Base-by-base conservation (phyloP, 2,113 vertebrate genomes). In the Hippopotamus amphibius region DNA sequence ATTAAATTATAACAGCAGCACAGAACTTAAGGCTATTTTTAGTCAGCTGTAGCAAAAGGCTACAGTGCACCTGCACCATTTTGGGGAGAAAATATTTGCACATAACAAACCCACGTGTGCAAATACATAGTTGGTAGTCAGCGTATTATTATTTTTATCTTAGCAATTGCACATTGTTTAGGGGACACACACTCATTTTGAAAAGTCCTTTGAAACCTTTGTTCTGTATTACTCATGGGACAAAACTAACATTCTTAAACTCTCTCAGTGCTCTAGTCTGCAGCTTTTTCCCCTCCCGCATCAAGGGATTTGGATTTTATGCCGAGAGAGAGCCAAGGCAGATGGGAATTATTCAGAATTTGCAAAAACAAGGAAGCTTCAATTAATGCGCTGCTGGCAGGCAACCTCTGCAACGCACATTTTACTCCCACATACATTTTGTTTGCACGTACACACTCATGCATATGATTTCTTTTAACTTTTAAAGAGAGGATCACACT, bases 321-420 rank as follows among this genome's bases (percentile, higher is more conserved):
- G 1, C 93, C 97, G 86, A 97, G 94, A 97, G 87, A 92, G 81
- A 98, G 83, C 69, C 88, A 97, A 97, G 96, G 93, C 97, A 98
- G 95, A 98, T 97, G 98, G 97, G 96, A 98, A 97, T 98, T 98
- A 97, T 98, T 97, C 96, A 97, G 83, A 98, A 96, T 97, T 96
- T 97, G 93, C 90, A 97, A 97, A 98, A 98, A 97, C 97, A 98
- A 97, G 94, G 97, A 50, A 97, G 90, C 82, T 97, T 97, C 98
- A 98, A 98, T 98, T 98, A 98, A 98, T 97, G 96, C 96, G 68
- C 95, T 98, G 89, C 96, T 98, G 97, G 97, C 96, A 98, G 97
- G 90, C 96, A 97, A 90, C 72, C 57, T 97, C 93, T 97, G 90
- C 95, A 97, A 72, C 93, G 79, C 92, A 88, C 86, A 95, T 95